These are phyloP conservation scores for Agapornis roseicollis DNA, from an alignment of 2,113 vertebrate genomes.

Conservation along the genomic window DNA sequence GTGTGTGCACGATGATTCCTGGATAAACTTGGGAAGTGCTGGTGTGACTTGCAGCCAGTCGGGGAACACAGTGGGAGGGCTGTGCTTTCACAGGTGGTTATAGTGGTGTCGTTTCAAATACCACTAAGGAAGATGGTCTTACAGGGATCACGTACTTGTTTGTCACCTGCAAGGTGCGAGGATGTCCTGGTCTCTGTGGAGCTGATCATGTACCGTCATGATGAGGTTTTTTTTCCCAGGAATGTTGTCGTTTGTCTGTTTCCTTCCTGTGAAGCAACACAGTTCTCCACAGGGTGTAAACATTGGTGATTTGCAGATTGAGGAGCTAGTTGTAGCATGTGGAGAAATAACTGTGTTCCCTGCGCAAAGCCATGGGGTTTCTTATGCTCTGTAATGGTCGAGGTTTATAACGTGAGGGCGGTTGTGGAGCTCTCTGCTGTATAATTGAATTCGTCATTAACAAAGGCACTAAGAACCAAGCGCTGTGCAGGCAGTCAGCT, in stretches of 20 bases:
- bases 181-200: not conserved
- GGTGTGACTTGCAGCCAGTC: not conserved
- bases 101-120: not conserved
- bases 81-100: not conserved
- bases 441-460: slow-evolving; percentile 50
- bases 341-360: not conserved
- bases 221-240: not conserved
- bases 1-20: not conserved
- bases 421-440: not conserved
- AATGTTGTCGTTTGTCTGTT: not conserved
- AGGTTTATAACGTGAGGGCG: slow-evolving; percentile 21
- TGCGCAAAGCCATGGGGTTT: not conserved
- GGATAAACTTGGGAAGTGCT: not conserved
- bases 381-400: not conserved
- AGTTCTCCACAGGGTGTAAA: not conserved
- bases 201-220: not conserved
- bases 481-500: slow-evolving; percentile 55
- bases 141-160: fast-evolving
- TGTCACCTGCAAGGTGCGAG: not conserved
- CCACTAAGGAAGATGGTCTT: not conserved
- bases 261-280: not conserved
- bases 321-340: not conserved
- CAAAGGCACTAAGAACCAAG: slow-evolving; percentile 51
- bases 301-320: not conserved
- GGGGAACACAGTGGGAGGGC: not conserved